Conservation (phyloP, 2,797 vertebrate genomes). For the Muscicapa striata region DNA sequence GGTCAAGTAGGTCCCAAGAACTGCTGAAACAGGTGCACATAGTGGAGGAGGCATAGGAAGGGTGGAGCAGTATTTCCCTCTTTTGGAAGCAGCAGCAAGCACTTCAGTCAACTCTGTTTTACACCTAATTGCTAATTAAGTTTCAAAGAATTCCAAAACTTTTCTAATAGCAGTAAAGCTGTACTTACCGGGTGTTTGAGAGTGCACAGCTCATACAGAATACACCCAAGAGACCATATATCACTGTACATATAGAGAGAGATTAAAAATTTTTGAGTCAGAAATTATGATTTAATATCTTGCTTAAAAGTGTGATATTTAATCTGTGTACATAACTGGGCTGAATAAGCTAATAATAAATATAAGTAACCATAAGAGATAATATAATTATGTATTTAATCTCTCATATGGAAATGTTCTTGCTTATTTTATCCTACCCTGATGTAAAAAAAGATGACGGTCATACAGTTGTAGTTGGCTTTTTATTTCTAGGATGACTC, state of each 20-base stretch:
- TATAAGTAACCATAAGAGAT: background rate
- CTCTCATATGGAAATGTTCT: background rate
- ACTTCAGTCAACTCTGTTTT: background rate
- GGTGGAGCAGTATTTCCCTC: background rate
- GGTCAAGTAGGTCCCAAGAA: background rate
- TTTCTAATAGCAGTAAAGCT: background rate
- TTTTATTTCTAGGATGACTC: background rate
- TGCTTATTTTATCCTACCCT: background rate
- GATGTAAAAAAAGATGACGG: background rate
- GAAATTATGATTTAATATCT: background rate
- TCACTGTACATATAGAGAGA: conserved; percentile 80
- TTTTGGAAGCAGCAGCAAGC: background rate
- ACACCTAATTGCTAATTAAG: background rate
- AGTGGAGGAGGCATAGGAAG: background rate
- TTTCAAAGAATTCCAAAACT: background rate
- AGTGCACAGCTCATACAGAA: conserved; percentile 93
- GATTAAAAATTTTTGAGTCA: background rate
- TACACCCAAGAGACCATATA: conserved; percentile 94
- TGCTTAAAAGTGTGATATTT: background rate
- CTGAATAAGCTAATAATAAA: background rate
- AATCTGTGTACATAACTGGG: background rate
- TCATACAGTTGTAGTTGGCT: background rate
- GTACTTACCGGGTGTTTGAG: conserved; percentile 89
- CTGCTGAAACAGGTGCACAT: background rate
- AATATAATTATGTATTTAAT: background rate